Base-by-base conservation (phyloP, 2,888 invertebrate genomes). In the Amorpha juglandis region DNA sequence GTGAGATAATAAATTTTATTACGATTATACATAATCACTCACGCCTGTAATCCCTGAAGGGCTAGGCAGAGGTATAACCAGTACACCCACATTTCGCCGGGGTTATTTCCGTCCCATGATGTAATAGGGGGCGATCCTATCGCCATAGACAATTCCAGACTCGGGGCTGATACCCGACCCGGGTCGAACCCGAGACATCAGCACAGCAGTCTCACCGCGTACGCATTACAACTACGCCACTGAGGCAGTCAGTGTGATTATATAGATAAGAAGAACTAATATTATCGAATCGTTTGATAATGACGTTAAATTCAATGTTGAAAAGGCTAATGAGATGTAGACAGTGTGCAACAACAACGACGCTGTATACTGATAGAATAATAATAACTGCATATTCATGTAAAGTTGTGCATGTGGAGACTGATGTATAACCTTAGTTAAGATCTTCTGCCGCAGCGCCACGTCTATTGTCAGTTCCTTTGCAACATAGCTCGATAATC, bases 281-380 rank as follows among this genome's bases (percentile, higher is more conserved):
- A 19, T 58, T 19, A 58, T 58, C 58, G 42, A 58, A 58, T 8
- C 19, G 19, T 58, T 58, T 58, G 58, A 58, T 58, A 58, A 58
- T 42, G 38, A 58, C 42, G 19, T 16, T 42, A 42, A 58, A 58
- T 9, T 42, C 58, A 58, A 58, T 42, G 19, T 42, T 42, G 7
- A 58, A 42, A 58, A 19, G 58, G 42, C 58, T 58, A 58, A 58
- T 42, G 12, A 12, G 58, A 58, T 42, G 42, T 58, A 58, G 42
- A 58, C 58, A 58, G 42, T 38, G 9, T 38, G 16, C 16, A 19
- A 42, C 58, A 58, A 58, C 19, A 58, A 12, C 58, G 58, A 58
- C 42, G 42, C 42, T 58, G 42, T 58, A 1, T 42, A 42, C 42
- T 19, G 19, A 42, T 58, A 19, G 58, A 19, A 16, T 16, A 42